Evolutionary conservation across 2,888 invertebrate species (phyloP), one percentile per base, ranked within the genome.

Genomic region (Acheta domesticus): DNA sequence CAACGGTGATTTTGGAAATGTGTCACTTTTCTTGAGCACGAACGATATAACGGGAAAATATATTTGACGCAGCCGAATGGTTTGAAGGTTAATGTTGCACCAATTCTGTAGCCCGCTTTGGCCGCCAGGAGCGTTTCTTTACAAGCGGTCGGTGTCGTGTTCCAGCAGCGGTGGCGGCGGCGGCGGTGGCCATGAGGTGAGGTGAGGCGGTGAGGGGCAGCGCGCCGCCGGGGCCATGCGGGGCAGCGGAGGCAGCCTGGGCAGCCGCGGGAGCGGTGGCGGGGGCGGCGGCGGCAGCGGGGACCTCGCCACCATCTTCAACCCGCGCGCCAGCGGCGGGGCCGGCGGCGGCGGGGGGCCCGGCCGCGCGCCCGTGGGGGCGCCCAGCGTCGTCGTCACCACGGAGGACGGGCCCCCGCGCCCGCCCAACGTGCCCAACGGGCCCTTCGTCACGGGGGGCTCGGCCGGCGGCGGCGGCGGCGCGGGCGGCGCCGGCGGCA

Each of bases 231-330:
- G 14, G 16, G 62, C 62, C 62, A 62, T 62, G 62, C 62, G 62
- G 16, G 23, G 49, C 77, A 20, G 50, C 21, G 48, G 20, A 19
- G 49, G 49, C 49, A 48, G 20, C 20, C 23, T 23, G 14, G 23
- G 49, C 77, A 20, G 50, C 21, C 49, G n/a, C 20, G 49, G 49
- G 48, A 36, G 20, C 20, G 48, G 48, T 11, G 50, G 49, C 49
- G 36, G 79, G 73, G 12, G 77, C 78, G 21, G 74, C 76, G 82
- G 81, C 81, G 80, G 92, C 83, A 92, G 92, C 89, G 92, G 92
- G 84, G 93, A 94, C 86, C 91, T 94, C 87, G 92, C 93, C 83
- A 93, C 94, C 83, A 94, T 94, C 85, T 94, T 94, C 87, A 93
- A 94, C 87, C 94, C 94, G 76, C 91, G 91, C 85, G 62, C 62